A percentile compares a stretch with the other conserved stretches of the same genome.
phyloP scores from a whole-genome alignment of 2,888 invertebrate species.

The Thysanoteuthis rhombus region DNA sequence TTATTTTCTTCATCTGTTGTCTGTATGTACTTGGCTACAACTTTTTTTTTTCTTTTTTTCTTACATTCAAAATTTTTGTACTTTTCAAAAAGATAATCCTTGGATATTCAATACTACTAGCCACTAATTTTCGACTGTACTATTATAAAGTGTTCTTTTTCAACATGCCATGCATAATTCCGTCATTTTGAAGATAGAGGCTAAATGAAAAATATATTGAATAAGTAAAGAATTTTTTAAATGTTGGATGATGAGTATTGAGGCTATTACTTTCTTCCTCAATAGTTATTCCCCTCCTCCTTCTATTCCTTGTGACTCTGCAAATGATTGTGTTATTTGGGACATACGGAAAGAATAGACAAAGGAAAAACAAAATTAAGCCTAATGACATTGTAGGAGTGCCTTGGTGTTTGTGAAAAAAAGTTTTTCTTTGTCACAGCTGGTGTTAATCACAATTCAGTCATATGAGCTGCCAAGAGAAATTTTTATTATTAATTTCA shows the following conservation, averaged over 20 bases:
- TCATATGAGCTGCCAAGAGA: neutral
- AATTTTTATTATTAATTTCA: neutral
- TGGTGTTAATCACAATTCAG: neutral
- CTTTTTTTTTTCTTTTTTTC: neutral
- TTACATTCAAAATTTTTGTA: neutral
- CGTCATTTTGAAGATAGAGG: neutral
- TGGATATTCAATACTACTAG: neutral
- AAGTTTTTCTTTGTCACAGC: neutral
- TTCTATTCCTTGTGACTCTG: neutral
- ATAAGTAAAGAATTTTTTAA: neutral
- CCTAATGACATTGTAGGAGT: neutral
- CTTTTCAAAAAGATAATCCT: neutral
- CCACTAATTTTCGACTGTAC: neutral
- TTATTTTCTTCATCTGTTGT: too few relatives aligned
- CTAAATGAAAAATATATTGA: neutral
- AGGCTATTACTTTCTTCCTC: neutral
- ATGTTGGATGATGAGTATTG: neutral
- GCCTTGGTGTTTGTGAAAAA: neutral
- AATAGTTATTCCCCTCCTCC: neutral
- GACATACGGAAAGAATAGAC: neutral
- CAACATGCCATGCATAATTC: neutral
- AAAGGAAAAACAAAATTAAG: neutral
- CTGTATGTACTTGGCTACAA: neutral
- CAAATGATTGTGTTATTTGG: neutral
- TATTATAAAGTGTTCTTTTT: neutral